Base-by-base conservation (phyloP, 2,797 vertebrate genomes). In the Sternotherus odoratus region DNA sequence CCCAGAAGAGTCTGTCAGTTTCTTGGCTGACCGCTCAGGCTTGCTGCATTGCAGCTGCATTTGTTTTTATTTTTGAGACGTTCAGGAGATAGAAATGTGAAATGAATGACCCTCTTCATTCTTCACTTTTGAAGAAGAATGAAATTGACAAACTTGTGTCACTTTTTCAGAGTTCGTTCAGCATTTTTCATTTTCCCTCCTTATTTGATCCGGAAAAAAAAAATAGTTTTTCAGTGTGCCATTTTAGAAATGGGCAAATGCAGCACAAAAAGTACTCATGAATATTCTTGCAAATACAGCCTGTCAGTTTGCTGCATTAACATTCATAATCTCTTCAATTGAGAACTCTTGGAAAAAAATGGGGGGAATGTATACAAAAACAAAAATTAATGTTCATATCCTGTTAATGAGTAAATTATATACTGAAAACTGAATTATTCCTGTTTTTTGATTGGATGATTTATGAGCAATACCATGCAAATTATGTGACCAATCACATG, bases 21-120 rank as follows among this genome's bases (percentile, higher is more conserved):
- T 93, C 94, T 96, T 95, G 91, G 89, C 88, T 93, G 94, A 91
- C 90, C 24, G 30, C 80, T 94, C 92, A 57, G 74, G 87, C 46
- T 92, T 83, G 49, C 91, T 91, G 60, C 80, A 87, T 78, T 91
- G 15, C 36, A 90, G 56, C 39, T 12, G 4, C 49, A 43, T 87
- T 86, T 91, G 89, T 11, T 66, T 94, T 96, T 95, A 63, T 85
- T 88, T 94, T 92, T 88, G 54, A 93, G 79, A 89, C 87, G n/a
- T 90, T 95, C 77, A 79, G 56, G 33, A 85, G 91, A 91, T 80
- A 81, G 56, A 84, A 91, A 33, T 92, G 49, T 93, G 88, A 93
- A 95, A 88, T 17, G 60, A 88, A 5, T 90, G 88, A 50, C 49
- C 66, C 80, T 94, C 72, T 95, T 89, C 85, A 82, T 87, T 89